Percentiles rank a stretch among this genome's conserved stretches.
phyloP scores from a whole-genome alignment of 2,113 vertebrate genomes.

The Vicugna pacos region DNA sequence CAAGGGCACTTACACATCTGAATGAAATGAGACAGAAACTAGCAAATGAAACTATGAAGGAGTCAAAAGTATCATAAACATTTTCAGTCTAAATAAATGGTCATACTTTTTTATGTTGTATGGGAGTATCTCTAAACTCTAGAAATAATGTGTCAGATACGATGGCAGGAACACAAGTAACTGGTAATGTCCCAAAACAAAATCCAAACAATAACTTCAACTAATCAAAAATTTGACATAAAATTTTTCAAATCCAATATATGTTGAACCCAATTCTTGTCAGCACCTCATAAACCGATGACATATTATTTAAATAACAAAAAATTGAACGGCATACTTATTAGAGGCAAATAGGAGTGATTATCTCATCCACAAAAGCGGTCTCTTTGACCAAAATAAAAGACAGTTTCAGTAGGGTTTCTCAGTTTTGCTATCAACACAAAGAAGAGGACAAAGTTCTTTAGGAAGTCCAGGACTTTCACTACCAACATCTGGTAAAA shows the following conservation, averaged over 20 bases:
- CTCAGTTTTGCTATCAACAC: constrained; percentile 6
- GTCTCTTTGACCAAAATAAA: constrained; percentile 5
- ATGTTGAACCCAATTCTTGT: not conserved
- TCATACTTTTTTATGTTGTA: constrained; percentile 14
- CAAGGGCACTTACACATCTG: not conserved
- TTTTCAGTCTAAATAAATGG: not conserved
- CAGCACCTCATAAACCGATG: constrained; percentile 7
- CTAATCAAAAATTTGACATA: not conserved
- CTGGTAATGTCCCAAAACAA: constrained; percentile 28
- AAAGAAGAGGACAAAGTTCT: constrained; percentile 16
- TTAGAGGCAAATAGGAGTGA: constrained; percentile 7
- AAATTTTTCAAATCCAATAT: not conserved
- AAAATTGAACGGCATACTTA: not conserved
- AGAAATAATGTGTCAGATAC: constrained; percentile 23
- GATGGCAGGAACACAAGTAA: not conserved
- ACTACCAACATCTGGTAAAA: constrained; percentile 52
- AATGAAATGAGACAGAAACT: constrained; percentile 18
- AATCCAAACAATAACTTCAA: constrained; percentile 46
- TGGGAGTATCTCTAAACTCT: not conserved
- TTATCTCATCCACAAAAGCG: not conserved
- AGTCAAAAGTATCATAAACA: not conserved
- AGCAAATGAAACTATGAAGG: not conserved
- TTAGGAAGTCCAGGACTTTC: not conserved
- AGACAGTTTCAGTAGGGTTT: constrained; percentile 12
- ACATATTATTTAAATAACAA: constrained; percentile 36